Base-by-base conservation (phyloP, 64 coral and sea anemone species). In the Montipora sp. region DNA sequence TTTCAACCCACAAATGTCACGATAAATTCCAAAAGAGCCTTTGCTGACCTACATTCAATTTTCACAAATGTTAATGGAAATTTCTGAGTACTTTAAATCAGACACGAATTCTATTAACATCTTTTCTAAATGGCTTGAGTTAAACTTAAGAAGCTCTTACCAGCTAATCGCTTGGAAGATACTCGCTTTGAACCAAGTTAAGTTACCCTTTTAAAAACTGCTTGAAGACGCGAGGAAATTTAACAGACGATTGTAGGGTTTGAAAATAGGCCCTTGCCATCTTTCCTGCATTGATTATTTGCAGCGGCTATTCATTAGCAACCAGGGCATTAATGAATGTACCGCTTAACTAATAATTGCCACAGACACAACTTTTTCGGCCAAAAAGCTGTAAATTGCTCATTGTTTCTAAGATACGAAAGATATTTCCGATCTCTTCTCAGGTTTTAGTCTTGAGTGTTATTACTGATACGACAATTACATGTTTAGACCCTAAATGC, bases 51-150 rank as follows among this genome's bases (percentile, higher is more conserved):
- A 45, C 82, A 61, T 59, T 70, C 43, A 22, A 71, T 85, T 72
- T 71, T 68, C 19, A 85, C 82, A 69, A 14, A 55, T 66, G 82
- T 50, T 71, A 85, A 85, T 72, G 63, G 71, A 21, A 16, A 14
- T 16, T 63, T 63, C 46, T 85, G 21, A 85, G 82, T 85, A 44
- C 47, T 22, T 71, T 85, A 68, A 15, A 46, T 70, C 50, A 47
- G 27, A 23, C 2, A 13, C 47, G 6, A 1, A 67, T 47, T 85
- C 45, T 16, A 44, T 69, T 48, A 72, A 13, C 4, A 3, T 46
- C 14, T 23, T 5, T 16, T 15, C 13, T 7, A 60, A 47, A 67
- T 67, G 8, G 6, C 7, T 24, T 16, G 80, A 66, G 43, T 27
- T 83, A 83, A 19, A 47, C 36, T 67, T 83, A 48, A 47, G 43